Base-by-base conservation (phyloP, 2,797 vertebrate species). In the Oophaga sylvatica region DNA sequence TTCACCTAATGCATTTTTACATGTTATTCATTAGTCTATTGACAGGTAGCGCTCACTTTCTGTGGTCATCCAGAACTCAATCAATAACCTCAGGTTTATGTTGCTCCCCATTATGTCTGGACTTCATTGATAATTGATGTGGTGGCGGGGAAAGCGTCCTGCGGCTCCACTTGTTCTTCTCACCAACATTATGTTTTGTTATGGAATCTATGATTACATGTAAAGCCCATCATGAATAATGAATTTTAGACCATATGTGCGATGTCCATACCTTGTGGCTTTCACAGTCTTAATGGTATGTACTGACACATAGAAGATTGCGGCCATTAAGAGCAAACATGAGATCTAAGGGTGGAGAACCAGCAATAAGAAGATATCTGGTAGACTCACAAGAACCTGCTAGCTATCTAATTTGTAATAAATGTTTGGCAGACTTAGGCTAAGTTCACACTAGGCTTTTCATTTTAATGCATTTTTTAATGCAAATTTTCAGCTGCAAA, bases 81-180 rank as follows among this genome's bases (percentile, higher is more conserved):
- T 88, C 87, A 84, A 88, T 88, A 88, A 19, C 75, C 56, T 67
- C 56, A 80, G 82, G 56, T 71, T 35, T 63, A 73, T 29, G 63
- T 31, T 56, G 53, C 26, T 73, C 56, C 76, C 35, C 76, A 84
- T 73, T 71, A 80, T 60, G 53, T 53, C n/a, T 62, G 13, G n/a
- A 19, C 45, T 60, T 59, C 75, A 87, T 29, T 48, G 35, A 67
- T 80, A 70, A 84, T 80, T 80, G 63, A 88, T 84, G 59, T 20
- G 20, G 65, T 60, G 62, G 6, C 20, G 41, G 22, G 15, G 48
- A 68, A 13, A 59, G 41, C 15, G 62, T 48, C 59, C 35, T 45
- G 10, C 45, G 19, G 59, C 26, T 22, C 17, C 65, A 60, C 41
- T 20, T 45, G 12, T 68, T 57, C 11, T 53, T 26, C 29, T 62